Percentiles rank a stretch among this genome's conserved stretches.
These are phyloP conservation scores for Lepeophtheirus nordmannii DNA, from an alignment of 2,888 invertebrate species.

Conservation along the genomic window DNA sequence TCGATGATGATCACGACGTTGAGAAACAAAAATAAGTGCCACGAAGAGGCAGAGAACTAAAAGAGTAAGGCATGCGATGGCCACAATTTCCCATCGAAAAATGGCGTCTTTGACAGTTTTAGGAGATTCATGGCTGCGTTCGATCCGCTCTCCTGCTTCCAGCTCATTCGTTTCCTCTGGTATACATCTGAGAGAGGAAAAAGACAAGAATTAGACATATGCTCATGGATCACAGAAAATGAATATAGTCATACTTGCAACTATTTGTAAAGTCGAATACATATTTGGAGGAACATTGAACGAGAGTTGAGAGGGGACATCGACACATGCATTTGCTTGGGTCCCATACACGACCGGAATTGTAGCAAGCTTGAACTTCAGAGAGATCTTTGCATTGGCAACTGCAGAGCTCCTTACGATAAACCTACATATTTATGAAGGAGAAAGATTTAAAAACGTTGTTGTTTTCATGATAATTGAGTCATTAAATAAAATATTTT, in stretches of 20 bases:
- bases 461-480: too few relatives aligned
- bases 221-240: not conserved
- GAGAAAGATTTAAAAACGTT: too few relatives aligned
- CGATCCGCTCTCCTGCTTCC: not conserved
- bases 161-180: constrained; percentile 21
- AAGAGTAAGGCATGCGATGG: constrained; percentile 13
- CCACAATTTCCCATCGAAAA: constrained; percentile 8
- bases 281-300: constrained; percentile 21
- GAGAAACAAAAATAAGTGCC: not conserved
- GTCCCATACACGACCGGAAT: constrained; percentile 21
- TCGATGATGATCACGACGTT: constrained; percentile 1
- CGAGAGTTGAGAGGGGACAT: constrained; percentile 18
- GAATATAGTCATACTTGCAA: constrained; percentile 13
- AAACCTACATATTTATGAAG: not conserved
- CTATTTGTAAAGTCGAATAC: constrained; percentile 23
- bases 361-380: constrained; percentile 19
- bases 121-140: not conserved
- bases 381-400: constrained; percentile 17
- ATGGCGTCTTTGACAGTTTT: not conserved
- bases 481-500: too few relatives aligned
- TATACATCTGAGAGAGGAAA: constrained; percentile 18
- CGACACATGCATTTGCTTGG: constrained; percentile 21
- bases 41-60: constrained; percentile 3
- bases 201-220: not conserved
- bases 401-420: constrained; percentile 19